phyloP scores from a whole-genome alignment of 2,797 vertebrate species.

The Heteromormyrus szaboi region DNA sequence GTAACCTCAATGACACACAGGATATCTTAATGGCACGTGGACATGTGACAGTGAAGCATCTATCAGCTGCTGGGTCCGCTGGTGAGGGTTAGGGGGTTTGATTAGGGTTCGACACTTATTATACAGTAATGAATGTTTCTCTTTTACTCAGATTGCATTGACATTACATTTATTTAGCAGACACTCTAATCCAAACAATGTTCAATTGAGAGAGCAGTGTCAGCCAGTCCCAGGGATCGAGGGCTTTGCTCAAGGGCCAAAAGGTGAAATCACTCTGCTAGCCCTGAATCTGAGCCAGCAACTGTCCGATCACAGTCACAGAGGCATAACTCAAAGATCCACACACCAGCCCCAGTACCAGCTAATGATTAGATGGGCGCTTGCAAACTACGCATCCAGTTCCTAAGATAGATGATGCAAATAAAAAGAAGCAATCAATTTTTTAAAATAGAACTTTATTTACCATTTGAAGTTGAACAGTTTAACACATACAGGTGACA shows the following conservation, averaged over 20 bases:
- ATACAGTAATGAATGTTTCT: not conserved
- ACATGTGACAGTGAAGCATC: not conserved
- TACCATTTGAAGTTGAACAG: constrained; percentile 72
- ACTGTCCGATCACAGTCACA: not conserved
- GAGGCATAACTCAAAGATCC: not conserved
- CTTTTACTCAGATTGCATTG: not conserved
- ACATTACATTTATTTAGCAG: not conserved
- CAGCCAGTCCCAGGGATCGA: not conserved
- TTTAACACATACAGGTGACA: constrained; percentile 72
- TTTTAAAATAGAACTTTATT: constrained; percentile 83
- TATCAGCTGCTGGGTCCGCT: not conserved
- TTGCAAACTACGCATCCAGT: not conserved
- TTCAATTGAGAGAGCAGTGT: not conserved
- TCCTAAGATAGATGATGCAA: not conserved
- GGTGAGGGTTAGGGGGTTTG: not conserved
- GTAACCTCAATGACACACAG: not conserved
- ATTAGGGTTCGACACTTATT: not conserved
- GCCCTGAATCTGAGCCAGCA: not conserved
- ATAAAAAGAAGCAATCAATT: constrained; percentile 44
- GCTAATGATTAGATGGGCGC: not conserved
- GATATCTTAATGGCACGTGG: not conserved
- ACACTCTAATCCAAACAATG: not conserved
- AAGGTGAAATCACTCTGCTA: not conserved
- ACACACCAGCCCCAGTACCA: not conserved
- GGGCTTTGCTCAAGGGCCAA: not conserved